phyloP scores from a whole-genome alignment of 1,140 invertebrate genomes.

The Caenorhabditis brenneri region DNA sequence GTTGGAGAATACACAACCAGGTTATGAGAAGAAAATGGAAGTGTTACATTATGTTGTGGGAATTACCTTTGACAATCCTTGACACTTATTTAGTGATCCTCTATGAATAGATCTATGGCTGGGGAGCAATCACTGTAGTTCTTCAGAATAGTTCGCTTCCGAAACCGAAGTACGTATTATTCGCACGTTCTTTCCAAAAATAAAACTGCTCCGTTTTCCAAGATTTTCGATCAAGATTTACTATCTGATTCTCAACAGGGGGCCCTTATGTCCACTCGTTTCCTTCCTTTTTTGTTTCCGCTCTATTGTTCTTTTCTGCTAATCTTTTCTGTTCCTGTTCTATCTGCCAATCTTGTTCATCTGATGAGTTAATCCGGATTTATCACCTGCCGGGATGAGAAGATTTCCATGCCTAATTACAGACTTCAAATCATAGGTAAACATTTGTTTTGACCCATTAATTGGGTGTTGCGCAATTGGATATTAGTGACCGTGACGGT shows the following conservation, averaged over 20 bases:
- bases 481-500: neutral
- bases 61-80: too few species aligned
- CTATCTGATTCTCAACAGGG: neutral
- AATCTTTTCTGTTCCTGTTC: neutral
- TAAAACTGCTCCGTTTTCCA: neutral
- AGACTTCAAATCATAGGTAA: neutral
- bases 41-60: too few species aligned
- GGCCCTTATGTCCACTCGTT: neutral
- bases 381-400: neutral
- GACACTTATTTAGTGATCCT: too few species aligned
- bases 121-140: too few species aligned
- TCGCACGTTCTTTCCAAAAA: too few species aligned
- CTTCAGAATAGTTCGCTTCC: too few species aligned
- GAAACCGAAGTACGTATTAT: too few species aligned
- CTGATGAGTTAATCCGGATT: conserved; percentile 24
- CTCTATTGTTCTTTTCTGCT: neutral
- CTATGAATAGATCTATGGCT: too few species aligned
- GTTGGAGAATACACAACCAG: too few species aligned
- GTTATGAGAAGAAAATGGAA: too few species aligned
- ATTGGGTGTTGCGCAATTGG: neutral
- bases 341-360: neutral
- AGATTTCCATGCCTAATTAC: neutral
- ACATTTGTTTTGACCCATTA: neutral
- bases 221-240: neutral
- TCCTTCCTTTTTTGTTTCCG: neutral